phyloP scores from a whole-genome alignment of 2,888 invertebrate genomes.

The Brenthis hecate region DNA sequence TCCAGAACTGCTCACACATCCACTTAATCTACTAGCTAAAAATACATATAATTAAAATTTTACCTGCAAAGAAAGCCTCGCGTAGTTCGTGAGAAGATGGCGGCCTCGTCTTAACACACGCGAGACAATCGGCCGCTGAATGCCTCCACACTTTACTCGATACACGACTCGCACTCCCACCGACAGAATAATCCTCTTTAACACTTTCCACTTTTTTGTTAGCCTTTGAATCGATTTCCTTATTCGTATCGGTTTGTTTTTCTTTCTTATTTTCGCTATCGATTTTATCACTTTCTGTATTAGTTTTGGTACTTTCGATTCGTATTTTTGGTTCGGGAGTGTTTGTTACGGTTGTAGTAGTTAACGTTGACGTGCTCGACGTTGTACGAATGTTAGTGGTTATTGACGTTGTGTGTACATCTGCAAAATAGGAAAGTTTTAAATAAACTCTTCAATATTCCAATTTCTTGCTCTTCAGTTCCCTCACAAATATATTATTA shows the following conservation, averaged over 20 bases:
- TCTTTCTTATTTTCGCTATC: slow-evolving; percentile 15
- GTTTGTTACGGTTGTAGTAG: slow-evolving; percentile 7
- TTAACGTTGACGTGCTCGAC: slow-evolving; percentile 15
- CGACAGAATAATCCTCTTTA: slow-evolving; percentile 22
- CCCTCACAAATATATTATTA: too few species aligned
- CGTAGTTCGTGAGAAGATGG: slow-evolving; percentile 72
- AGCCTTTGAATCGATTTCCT: background rate
- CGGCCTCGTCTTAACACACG: slow-evolving; percentile 68
- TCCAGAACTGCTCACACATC: too few species aligned
- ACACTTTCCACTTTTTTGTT: slow-evolving; percentile 19
- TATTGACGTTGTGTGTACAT: slow-evolving; percentile 2
- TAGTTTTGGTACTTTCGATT: slow-evolving; percentile 4
- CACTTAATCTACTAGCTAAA: too few species aligned
- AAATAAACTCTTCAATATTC: too few species aligned
- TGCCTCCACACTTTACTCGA: slow-evolving; percentile 56
- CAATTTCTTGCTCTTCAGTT: too few species aligned
- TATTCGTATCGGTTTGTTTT: slow-evolving; percentile 17
- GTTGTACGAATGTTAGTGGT: slow-evolving; percentile 20
- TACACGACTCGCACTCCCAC: slow-evolving; percentile 1
- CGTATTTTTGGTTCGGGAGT: slow-evolving; percentile 18
- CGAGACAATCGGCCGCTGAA: slow-evolving; percentile 61
- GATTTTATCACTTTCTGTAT: slow-evolving; percentile 2
- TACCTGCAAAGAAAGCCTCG: slow-evolving; percentile 77
- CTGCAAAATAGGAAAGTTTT: background rate
- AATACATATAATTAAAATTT: background rate